phyloP scores from a whole-genome alignment of 2,797 vertebrate genomes.

The Phoxinus dragarum region DNA sequence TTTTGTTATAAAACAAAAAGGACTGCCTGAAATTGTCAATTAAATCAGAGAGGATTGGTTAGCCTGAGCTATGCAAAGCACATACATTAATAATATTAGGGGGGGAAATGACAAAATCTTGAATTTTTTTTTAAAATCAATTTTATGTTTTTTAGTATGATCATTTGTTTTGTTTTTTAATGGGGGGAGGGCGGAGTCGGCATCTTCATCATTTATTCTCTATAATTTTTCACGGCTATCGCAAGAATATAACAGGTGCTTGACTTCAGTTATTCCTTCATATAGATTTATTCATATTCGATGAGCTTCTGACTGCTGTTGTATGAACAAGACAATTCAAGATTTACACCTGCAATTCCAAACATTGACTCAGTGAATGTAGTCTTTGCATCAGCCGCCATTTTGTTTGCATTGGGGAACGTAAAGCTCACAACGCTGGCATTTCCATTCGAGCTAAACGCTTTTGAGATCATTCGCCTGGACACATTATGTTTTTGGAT shows the following conservation, averaged over 20 bases:
- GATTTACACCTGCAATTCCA: neutral
- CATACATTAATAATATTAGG: neutral
- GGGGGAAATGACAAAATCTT: neutral
- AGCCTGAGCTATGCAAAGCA: neutral
- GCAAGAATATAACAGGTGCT: neutral
- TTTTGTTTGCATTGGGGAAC: constrained; percentile 50
- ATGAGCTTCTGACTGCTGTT: neutral
- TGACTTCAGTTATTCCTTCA: neutral
- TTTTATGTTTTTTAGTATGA: no score
- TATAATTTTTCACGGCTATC: no score
- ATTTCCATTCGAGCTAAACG: constrained; percentile 65
- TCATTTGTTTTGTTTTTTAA: no score
- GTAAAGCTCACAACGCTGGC: constrained; percentile 52
- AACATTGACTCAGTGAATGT: neutral
- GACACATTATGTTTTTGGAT: constrained; percentile 71
- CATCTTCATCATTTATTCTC: no score
- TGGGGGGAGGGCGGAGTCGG: no score
- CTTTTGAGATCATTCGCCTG: constrained; percentile 65
- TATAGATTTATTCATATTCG: neutral
- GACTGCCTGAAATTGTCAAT: neutral
- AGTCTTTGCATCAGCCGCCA: constrained; percentile 7
- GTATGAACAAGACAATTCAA: neutral
- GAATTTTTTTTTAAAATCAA: no score
- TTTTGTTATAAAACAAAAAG: constrained; percentile 4
- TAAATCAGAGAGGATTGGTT: neutral